Percentiles rank a stretch among this genome's conserved stretches.
phyloP scores from a whole-genome alignment of 2,888 invertebrate species.

The Eumacrocentrus americanus region DNA sequence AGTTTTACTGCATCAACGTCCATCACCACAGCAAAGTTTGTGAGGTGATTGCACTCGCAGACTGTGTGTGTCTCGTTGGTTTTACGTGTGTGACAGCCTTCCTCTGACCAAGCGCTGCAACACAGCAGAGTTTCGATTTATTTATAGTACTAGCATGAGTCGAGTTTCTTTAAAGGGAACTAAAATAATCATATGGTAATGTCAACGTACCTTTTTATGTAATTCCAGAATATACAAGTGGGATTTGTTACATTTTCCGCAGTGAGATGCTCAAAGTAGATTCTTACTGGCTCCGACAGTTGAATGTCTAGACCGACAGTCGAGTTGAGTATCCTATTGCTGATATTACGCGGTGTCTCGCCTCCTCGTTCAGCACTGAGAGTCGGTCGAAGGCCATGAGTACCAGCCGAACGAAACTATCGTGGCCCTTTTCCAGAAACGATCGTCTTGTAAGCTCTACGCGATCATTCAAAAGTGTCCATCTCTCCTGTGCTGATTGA shows the following conservation, averaged over 20 bases:
- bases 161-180: too few species aligned
- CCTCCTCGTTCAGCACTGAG: constrained; percentile 56
- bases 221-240: constrained; percentile 93
- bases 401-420: constrained; percentile 82
- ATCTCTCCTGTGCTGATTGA: constrained; percentile 64
- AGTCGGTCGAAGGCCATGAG: constrained; percentile 90
- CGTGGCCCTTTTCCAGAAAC: constrained; percentile 82
- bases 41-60: constrained; percentile 88
- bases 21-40: constrained; percentile 93
- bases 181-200: too few species aligned
- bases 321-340: constrained; percentile 74
- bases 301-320: constrained; percentile 89
- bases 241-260: constrained; percentile 90
- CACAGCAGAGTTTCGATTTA: constrained; percentile 31
- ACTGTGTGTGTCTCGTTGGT: constrained; percentile 84
- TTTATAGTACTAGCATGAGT: too few species aligned
- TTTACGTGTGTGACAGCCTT: constrained; percentile 83
- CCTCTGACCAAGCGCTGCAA: constrained; percentile 84
- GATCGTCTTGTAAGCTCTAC: constrained; percentile 84
- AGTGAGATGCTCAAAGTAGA: constrained; percentile 83
- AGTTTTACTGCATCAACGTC: constrained; percentile 76
- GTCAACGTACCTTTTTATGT: constrained; percentile 73
- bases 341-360: constrained; percentile 63
- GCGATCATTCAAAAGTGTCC: constrained; percentile 80
- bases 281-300: constrained; percentile 81